Base-by-base conservation (phyloP, 2,113 vertebrate genomes). In the Etheostoma spectabile region DNA sequence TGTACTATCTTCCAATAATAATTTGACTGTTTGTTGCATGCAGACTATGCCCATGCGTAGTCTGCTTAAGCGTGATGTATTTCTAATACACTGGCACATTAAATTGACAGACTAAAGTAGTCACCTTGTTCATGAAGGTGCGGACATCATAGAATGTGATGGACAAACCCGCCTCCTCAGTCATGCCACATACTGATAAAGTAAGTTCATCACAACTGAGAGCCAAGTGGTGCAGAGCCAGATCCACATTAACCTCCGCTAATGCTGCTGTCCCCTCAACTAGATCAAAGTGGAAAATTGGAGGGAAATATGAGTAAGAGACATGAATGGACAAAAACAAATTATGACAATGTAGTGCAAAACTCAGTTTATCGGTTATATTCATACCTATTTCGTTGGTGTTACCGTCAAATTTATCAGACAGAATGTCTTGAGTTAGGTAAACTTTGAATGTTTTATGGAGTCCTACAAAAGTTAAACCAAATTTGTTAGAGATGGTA, bases 161-260 rank as follows among this genome's bases (percentile, higher is more conserved):
- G 7, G 92, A 93, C 85, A 97, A 94, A 0, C 94, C 93, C 0
- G 87, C 46, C 22, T 96, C 96, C 1, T 88, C 88, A 22, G 95
- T 96, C 62, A 91, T 69, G 87, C 96, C 96, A 78, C 97, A 98
- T 3, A 97, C 96, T 0, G 97, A 98, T 33, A 99, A 90, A 0
- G 97, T 99, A 51, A 99, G 96, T 22, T 95, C 97, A 75, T 99
- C 98, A 35, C 97, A 96, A 91, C 97, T 99, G 66, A 99, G 95
- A 18, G 97, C 96, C 86, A 99, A 80, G 82, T 99, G 96, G 82
- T 99, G 97, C 46, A 99, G 64, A 11, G 92, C 90, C 77, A 95
- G 92, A 5, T 96, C 96, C 85, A 97, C 69, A 2, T 91, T 92
- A 68, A 98, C 95, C 1, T 92, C 75, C 10, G 96, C 93, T 73